phyloP scores from a whole-genome alignment of 2,888 invertebrate species.

The Barypeithes pellucidus region DNA sequence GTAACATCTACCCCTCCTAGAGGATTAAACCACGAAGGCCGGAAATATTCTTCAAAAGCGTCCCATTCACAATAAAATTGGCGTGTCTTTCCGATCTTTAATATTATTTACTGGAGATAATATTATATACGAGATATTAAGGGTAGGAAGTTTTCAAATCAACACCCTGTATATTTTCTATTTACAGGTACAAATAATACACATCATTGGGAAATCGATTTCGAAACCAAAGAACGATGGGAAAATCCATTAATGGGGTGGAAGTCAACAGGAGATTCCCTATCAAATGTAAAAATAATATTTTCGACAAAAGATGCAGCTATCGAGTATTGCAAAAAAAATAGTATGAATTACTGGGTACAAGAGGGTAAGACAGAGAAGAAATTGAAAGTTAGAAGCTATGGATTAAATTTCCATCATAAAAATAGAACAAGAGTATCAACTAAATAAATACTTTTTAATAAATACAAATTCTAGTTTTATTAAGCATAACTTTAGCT shows the following conservation, averaged over 20 bases:
- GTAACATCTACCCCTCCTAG: too few species aligned
- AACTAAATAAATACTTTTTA: slow-evolving; percentile 81
- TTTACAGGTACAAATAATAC: slow-evolving; percentile 46
- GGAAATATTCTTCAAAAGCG: too few species aligned
- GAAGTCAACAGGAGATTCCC: slow-evolving; percentile 93
- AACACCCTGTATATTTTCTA: too few species aligned
- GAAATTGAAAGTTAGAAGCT: slow-evolving; percentile 84
- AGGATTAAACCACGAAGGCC: too few species aligned
- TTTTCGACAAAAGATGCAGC: slow-evolving; percentile 88
- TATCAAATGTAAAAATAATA: slow-evolving; percentile 87
- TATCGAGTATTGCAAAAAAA: slow-evolving; percentile 89
- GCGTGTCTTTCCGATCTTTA: too few species aligned
- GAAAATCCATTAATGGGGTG: slow-evolving; percentile 95
- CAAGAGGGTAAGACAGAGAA: slow-evolving; percentile 77
- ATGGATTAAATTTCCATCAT: slow-evolving; percentile 94
- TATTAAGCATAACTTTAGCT: not conserved
- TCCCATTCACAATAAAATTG: too few species aligned
- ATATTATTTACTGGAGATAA: too few species aligned
- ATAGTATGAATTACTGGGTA: slow-evolving; percentile 90
- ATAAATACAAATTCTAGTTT: not conserved
- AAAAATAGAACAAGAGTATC: slow-evolving; percentile 90
- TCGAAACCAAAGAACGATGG: slow-evolving; percentile 59
- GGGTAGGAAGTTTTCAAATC: too few species aligned
- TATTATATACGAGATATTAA: too few species aligned
- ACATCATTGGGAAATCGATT: slow-evolving; percentile 59